Conservation (phyloP, 2,113 vertebrate species). For the Hyla sarda region DNA sequence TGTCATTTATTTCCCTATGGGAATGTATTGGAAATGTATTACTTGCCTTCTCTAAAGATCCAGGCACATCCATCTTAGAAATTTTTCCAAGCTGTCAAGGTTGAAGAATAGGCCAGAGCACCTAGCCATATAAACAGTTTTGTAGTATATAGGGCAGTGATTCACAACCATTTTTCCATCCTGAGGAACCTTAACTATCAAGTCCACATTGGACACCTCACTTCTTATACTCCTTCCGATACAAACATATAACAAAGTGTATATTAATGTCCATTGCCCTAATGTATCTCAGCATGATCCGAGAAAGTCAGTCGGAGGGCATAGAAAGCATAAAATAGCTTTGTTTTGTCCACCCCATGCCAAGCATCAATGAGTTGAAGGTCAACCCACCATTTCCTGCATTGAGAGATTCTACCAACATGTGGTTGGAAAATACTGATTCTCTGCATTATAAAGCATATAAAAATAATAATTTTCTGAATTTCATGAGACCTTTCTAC, state of each 20-base stretch:
- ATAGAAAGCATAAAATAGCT: no score
- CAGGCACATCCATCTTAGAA: no score
- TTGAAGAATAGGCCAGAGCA: neutral
- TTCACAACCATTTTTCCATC: neutral
- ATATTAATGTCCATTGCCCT: no score
- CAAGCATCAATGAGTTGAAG: no score
- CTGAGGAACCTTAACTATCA: neutral
- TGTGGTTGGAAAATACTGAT: neutral
- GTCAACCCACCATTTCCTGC: neutral
- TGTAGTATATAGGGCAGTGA: neutral
- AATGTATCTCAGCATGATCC: no score
- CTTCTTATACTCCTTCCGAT: neutral
- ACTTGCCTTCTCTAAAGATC: neutral
- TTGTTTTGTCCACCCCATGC: no score
- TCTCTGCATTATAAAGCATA: neutral
- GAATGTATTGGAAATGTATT: neutral
- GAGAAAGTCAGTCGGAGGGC: neutral
- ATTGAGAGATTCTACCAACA: neutral
- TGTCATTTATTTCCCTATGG: neutral
- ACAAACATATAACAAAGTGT: neutral
- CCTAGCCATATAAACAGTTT: neutral
- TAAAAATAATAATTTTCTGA: neutral
- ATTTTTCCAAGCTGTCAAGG: neutral
- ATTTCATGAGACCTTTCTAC: neutral
- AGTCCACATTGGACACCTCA: neutral